A percentile compares a stretch with the other conserved stretches of the same genome.
These are phyloP conservation scores for Dryobota labecula DNA, from an alignment of 2,888 invertebrate genomes.

Conservation along the genomic window DNA sequence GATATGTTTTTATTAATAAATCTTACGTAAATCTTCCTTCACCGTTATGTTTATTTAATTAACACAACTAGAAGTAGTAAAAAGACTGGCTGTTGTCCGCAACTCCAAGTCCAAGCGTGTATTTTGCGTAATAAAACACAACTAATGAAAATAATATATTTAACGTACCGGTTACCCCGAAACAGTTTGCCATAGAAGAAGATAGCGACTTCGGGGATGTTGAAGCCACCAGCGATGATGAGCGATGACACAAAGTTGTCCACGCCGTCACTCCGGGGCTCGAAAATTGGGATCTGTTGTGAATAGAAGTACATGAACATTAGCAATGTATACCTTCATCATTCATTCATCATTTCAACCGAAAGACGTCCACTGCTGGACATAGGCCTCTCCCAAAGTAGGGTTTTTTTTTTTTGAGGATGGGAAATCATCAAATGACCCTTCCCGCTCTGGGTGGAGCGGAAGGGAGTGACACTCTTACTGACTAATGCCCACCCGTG, in stretches of 20 bases:
- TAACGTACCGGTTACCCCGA: slow-evolving; percentile 93
- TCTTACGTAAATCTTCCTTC: too few relatives aligned
- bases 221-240: slow-evolving; percentile 96
- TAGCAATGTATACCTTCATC: too few relatives aligned
- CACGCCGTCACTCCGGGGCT: slow-evolving; percentile 97
- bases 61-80: background rate
- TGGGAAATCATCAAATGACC: too few relatives aligned
- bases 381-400: too few relatives aligned
- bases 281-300: slow-evolving; percentile 97
- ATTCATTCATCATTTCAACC: too few relatives aligned
- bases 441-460: too few relatives aligned
- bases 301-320: background rate
- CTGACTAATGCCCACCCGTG: too few relatives aligned
- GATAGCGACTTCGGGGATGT: slow-evolving; percentile 98
- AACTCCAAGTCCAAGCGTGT: background rate
- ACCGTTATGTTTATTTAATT: too few relatives aligned
- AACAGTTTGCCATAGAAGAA: slow-evolving; percentile 97
- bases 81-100: background rate
- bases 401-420: too few relatives aligned
- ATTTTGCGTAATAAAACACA: background rate
- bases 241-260: slow-evolving; percentile 98
- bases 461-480: too few relatives aligned
- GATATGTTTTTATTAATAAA: too few relatives aligned
- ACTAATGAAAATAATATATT: background rate
- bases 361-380: too few relatives aligned